Percentiles rank a stretch among this genome's conserved stretches.
Conservation (phyloP, 1,140 invertebrate species). For the Aporrectodea caliginosa region DNA sequence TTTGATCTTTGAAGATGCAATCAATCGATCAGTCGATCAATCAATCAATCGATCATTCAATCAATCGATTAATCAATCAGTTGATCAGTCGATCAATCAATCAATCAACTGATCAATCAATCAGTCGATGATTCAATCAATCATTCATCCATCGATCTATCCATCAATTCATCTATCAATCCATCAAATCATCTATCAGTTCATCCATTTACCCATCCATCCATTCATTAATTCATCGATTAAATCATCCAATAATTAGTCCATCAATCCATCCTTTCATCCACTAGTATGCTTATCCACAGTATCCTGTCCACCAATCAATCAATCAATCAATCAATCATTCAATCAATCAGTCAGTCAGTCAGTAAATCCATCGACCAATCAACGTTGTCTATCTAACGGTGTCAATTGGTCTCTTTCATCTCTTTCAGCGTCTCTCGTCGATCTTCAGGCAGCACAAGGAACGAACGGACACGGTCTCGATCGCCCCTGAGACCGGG, state of each 20-base stretch:
- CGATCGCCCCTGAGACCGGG: not conserved
- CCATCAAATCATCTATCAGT: too few relatives aligned
- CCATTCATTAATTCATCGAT: too few relatives aligned
- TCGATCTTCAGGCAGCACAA: not conserved
- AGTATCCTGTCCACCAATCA: too few relatives aligned
- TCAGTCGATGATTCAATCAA: not conserved
- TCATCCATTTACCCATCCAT: not conserved
- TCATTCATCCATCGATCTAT: too few relatives aligned
- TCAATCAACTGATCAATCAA: not conserved
- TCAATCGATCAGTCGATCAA: not conserved
- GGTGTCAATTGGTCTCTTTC: not conserved
- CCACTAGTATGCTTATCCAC: too few relatives aligned
- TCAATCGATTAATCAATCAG: not conserved
- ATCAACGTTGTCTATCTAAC: not conserved
- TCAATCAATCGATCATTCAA: not conserved
- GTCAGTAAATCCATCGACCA: not conserved
- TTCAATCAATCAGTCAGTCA: too few relatives aligned
- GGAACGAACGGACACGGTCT: not conserved
- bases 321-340: too few relatives aligned
- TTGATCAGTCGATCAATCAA: not conserved
- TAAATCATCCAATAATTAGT: too few relatives aligned
- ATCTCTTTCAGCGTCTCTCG: not conserved
- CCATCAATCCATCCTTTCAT: not conserved
- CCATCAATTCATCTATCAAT: too few relatives aligned
- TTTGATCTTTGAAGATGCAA: not conserved